Evolutionary conservation across 1,140 invertebrate species (phyloP).

Genomic region (Heliconius melpomene): DNA sequence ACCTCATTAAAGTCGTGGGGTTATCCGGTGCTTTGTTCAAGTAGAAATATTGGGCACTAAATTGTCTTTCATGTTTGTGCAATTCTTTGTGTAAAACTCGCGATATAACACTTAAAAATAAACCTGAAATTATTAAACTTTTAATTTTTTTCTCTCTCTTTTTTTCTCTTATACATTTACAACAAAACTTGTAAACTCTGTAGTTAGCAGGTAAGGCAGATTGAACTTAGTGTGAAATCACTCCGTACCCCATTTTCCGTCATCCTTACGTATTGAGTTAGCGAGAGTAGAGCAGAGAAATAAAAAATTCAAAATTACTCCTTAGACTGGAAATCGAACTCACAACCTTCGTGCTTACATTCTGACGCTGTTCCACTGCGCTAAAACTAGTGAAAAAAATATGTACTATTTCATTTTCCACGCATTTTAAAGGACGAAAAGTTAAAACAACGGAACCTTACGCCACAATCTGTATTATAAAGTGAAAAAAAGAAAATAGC

Average conservation of each 20-base stretch:
- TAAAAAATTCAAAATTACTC: too few relatives aligned
- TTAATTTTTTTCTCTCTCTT: too few relatives aligned
- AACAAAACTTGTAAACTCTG: neutral
- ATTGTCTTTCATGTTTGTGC: conserved; percentile 31
- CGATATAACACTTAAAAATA: neutral
- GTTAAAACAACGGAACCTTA: neutral
- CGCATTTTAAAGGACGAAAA: too few relatives aligned
- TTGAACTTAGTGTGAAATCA: neutral
- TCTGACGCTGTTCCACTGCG: neutral
- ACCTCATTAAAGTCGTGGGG: conserved; percentile 53
- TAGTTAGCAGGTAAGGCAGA: neutral
- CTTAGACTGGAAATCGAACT: neutral
- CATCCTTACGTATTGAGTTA: neutral
- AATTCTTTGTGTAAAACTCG: conserved; percentile 13
- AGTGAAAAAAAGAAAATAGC: too few relatives aligned
- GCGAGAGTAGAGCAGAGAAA: neutral
- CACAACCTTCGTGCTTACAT: neutral
- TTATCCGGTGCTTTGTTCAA: conserved; percentile 45
- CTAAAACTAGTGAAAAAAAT: too few relatives aligned
- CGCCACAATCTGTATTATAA: neutral
- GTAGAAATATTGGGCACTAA: conserved; percentile 49
- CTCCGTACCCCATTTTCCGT: neutral
- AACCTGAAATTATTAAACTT: neutral
- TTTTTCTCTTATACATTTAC: too few relatives aligned
- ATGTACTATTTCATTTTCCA: too few relatives aligned